These are phyloP conservation scores for Opisthograptis luteolata DNA, from an alignment of 2,888 invertebrate genomes.

Conservation along the genomic window DNA sequence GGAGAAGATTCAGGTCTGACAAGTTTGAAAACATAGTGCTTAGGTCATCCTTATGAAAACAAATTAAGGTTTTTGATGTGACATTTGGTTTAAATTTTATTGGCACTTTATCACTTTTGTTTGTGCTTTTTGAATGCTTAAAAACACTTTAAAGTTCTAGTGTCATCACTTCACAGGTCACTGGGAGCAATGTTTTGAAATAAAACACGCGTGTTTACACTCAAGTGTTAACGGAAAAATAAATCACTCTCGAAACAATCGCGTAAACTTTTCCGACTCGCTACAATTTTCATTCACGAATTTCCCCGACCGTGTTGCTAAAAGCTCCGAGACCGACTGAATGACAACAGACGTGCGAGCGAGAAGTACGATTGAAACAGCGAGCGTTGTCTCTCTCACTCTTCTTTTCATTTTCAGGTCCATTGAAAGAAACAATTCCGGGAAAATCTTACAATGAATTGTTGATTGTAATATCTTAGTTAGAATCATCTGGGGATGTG, in stretches of 20 bases:
- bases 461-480: conserved; percentile 2
- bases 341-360: conserved; percentile 34
- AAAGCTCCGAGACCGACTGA: conserved; percentile 50
- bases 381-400: background rate
- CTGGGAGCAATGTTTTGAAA: no score
- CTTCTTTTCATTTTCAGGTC: background rate
- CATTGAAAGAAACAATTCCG: conserved; percentile 22
- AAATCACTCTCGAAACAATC: no score
- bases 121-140: background rate
- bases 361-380: conserved; percentile 18
- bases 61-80: background rate
- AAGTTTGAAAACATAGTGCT: conserved; percentile 43
- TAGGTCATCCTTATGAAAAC: conserved; percentile 22
- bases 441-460: conserved; percentile 3
- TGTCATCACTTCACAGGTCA: no score
- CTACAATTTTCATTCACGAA: conserved; percentile 34
- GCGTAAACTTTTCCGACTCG: conserved; percentile 29
- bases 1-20: conserved; percentile 30
- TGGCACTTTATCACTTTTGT: background rate
- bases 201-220: background rate
- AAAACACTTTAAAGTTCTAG: no score
- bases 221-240: background rate
- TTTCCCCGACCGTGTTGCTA: conserved; percentile 38
- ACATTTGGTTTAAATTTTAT: background rate
- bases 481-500: background rate